Conservation (phyloP, 2,797 vertebrate species). For the Acomys russatus region DNA sequence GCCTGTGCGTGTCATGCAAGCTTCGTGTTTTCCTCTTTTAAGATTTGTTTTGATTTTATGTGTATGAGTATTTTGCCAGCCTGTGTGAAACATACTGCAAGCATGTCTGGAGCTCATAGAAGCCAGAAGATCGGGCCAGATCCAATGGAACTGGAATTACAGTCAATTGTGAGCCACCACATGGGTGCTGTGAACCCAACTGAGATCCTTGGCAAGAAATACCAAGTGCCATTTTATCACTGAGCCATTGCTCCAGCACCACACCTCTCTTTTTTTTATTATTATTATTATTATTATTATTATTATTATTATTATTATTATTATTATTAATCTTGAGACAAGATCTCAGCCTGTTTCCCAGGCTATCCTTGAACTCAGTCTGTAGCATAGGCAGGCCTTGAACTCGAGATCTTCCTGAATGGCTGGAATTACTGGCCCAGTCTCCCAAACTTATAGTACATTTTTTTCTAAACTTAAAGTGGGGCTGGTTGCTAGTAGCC, state of each 20-base stretch:
- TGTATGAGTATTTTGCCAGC: background rate
- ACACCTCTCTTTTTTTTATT: no score
- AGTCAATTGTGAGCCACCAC: background rate
- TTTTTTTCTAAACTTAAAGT: constrained; percentile 3
- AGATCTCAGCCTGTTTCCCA: background rate
- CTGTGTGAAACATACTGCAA: background rate
- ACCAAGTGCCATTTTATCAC: background rate
- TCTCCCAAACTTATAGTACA: background rate
- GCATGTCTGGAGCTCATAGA: background rate
- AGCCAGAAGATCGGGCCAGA: background rate
- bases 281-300: no score
- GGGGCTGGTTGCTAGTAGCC: background rate
- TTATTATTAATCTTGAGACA: background rate
- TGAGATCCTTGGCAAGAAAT: background rate
- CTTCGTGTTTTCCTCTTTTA: background rate
- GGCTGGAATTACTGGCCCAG: background rate
- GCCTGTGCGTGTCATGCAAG: no score
- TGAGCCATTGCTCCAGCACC: background rate
- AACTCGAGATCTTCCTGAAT: background rate
- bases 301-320: no score
- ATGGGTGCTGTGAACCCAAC: background rate
- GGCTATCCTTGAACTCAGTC: background rate
- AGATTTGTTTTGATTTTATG: background rate
- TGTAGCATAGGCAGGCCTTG: background rate
- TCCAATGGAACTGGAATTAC: background rate